phyloP scores from a whole-genome alignment of 2,113 vertebrate genomes.

The Lepisosteus osseus region DNA sequence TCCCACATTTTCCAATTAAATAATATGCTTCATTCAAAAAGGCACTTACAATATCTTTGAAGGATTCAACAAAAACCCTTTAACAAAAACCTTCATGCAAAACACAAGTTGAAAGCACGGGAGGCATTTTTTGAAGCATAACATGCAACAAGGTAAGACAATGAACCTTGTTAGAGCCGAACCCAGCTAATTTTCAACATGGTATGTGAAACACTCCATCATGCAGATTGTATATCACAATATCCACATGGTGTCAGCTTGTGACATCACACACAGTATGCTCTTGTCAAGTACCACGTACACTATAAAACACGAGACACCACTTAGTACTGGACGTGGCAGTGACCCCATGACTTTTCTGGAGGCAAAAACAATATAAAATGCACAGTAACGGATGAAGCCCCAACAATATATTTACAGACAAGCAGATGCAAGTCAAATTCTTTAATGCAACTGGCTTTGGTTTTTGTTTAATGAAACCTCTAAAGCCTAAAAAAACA shows the following conservation, averaged over 20 bases:
- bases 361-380: slow-evolving; percentile 8
- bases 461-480: background rate
- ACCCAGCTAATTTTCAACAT: background rate
- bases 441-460: slow-evolving; percentile 22
- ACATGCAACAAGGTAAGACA: slow-evolving; percentile 17
- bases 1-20: too few species aligned
- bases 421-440: slow-evolving; percentile 6
- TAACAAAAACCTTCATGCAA: slow-evolving; percentile 27
- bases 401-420: background rate
- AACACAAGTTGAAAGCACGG: slow-evolving; percentile 21
- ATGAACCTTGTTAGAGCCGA: slow-evolving; percentile 3
- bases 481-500: background rate
- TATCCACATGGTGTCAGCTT: background rate
- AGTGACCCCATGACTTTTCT: slow-evolving; percentile 5
- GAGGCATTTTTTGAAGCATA: slow-evolving; percentile 7
- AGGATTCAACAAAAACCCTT: background rate
- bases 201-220: slow-evolving; percentile 13
- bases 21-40: too few species aligned
- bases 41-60: too few species aligned
- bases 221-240: slow-evolving; percentile 12
- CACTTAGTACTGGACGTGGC: background rate
- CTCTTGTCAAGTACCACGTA: slow-evolving; percentile 7
- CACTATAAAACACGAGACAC: background rate
- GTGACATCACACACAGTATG: background rate
- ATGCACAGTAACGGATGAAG: slow-evolving; percentile 13